Conservation (phyloP, 2,797 vertebrate genomes). For the Cephalopachus bancanus region DNA sequence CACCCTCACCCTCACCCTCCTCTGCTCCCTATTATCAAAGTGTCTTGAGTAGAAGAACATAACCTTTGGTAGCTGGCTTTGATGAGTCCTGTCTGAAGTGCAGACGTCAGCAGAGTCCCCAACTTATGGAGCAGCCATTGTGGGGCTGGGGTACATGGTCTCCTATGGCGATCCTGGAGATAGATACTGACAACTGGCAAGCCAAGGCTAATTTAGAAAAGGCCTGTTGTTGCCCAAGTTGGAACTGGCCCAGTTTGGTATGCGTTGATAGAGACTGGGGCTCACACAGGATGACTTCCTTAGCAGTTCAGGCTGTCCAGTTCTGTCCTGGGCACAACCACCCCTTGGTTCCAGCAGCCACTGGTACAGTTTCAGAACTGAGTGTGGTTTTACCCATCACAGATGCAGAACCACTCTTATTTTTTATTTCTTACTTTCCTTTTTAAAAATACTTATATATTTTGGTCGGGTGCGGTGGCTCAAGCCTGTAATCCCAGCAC, state of each 20-base stretch:
- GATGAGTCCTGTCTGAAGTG: background rate
- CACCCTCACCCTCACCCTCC: background rate
- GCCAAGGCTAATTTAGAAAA: background rate
- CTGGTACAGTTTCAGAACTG: background rate
- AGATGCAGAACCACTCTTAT: background rate
- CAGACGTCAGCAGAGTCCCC: background rate
- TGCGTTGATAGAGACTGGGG: background rate
- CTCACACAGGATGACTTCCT: background rate
- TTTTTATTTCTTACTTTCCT: slow-evolving; percentile 28
- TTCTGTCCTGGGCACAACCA: background rate
- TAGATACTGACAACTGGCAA: background rate
- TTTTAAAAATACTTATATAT: background rate
- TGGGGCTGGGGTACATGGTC: background rate
- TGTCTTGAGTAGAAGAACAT: slow-evolving; percentile 8
- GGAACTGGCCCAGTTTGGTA: background rate
- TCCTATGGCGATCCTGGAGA: background rate
- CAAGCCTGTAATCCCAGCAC: no score
- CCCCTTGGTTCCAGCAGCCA: background rate
- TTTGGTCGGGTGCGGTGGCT: no score
- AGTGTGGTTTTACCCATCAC: background rate
- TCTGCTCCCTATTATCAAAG: background rate
- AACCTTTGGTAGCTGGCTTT: background rate
- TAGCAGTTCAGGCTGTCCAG: background rate
- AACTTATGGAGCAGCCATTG: background rate
- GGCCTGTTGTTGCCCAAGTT: background rate